Evolutionary conservation across 2,888 invertebrate genomes (phyloP).

Genomic region (Caenorhabditis uteleia): DNA sequence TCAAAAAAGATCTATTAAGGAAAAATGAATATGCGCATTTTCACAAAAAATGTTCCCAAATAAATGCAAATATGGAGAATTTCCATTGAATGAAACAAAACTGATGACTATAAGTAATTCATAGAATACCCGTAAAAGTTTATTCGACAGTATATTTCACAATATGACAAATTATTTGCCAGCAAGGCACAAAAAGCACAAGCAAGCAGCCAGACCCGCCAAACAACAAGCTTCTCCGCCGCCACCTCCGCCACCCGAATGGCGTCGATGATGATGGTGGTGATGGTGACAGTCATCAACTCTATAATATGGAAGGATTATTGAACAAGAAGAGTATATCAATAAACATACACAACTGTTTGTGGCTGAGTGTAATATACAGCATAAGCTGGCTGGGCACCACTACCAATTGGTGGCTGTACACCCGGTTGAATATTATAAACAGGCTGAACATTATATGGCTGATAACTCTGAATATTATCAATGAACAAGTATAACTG

Average conservation of each 20-base stretch:
- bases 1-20: neutral
- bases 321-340: neutral
- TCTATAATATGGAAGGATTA: slow-evolving; percentile 9
- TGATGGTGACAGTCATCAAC: slow-evolving; percentile 33
- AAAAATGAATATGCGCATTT: neutral
- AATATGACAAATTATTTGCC: too few species aligned
- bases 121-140: too few species aligned
- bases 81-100: too few species aligned
- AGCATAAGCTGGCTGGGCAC: slow-evolving; percentile 27
- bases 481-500: too few species aligned
- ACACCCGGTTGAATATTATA: neutral
- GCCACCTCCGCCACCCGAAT: slow-evolving; percentile 13
- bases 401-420: slow-evolving; percentile 28
- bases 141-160: neutral
- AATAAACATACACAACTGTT: slow-evolving; percentile 16
- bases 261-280: slow-evolving; percentile 1
- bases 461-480: too few species aligned
- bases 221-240: slow-evolving; percentile 31
- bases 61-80: too few species aligned
- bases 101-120: too few species aligned
- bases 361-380: slow-evolving; percentile 31
- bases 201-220: slow-evolving; percentile 22
- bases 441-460: slow-evolving; percentile 21
- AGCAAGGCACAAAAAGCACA: slow-evolving; percentile 27
- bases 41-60: neutral